Base-by-base conservation (phyloP, 2,113 vertebrate genomes). In the Puntigrus tetrazona region DNA sequence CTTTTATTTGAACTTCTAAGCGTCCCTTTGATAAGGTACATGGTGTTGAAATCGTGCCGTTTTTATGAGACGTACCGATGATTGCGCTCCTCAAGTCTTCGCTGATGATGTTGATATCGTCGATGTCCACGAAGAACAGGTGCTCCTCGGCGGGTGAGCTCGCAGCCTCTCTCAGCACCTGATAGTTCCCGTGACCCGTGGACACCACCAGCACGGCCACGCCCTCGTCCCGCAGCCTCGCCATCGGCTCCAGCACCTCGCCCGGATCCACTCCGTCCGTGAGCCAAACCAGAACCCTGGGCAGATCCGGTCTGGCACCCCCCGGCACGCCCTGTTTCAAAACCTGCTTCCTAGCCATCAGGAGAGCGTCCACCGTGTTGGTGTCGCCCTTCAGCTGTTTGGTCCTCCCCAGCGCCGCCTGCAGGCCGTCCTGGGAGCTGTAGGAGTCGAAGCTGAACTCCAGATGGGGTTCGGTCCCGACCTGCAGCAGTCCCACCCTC, bases 201-300 rank as follows among this genome's bases (percentile, higher is more conserved):
- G 97, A 99, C 27, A 99, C 93, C 0, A 96, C 96, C 92, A 99
- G 95, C 74, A 98, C 91, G 0, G 95, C 94, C 20, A 97, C 96
- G 0, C 97, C 98, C 83, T 94, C 91, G 61, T 97, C 93, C 83
- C 92, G 95, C 70, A 99, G 94, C 22, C 93, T 92, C 63, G 89
- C 91, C 96, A 96, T 96, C 29, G 95, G 95, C 84, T 92, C 92
- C 0, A 93, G 93, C 89, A 98, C 94, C 16, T 96, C 94, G 0
- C 97, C 97, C 0, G 95, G 97, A 87, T 96, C 96, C 85, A 96
- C 94, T 4, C 97, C 98, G 0, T 99, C 98, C 0, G 98, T 99
- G 88, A 99, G 91, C 98, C 98, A 99, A 59, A 99, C 94, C 91
- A 99, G 89, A 7, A 98, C 97, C 84, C 97, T 96, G 1, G 97